Evolutionary conservation across 2,113 vertebrate species (phyloP), one percentile per base, ranked within the genome.

Genomic region (Morone saxatilis): DNA sequence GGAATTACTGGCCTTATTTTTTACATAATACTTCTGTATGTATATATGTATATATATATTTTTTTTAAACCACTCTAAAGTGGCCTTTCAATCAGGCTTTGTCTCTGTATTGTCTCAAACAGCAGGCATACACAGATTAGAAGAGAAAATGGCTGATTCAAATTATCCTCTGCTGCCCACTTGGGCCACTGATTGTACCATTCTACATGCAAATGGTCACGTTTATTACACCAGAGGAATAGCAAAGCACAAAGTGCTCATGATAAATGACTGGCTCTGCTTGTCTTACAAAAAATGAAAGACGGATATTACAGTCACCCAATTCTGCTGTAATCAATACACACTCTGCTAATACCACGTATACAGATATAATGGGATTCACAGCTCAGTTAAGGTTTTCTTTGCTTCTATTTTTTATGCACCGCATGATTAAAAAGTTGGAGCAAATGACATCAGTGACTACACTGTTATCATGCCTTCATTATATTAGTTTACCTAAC

Each of bases 181-280:
- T 80, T 86, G 83, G 83, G 80, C 84, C 86, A 84, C 74, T 93
- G 90, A 92, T 88, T 91, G 85, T 82, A 84, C 85, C 90, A 89
- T 84, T 74, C 45, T 81, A 76, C 82, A 88, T 94, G 87, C 83
- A 94, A 93, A 95, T 94, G 84, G 80, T 76, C 72, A 88, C 90
- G 78, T 89, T 83, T 88, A 87, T 92, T 88, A 87, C 78, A 91
- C 82, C 63, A 48, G 63, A 72, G 85, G 81, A 91, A 94, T 82
- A 80, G 89, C 70, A 90, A 88, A 88, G 82, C 85, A 88, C 72
- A 90, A 91, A 82, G 78, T 89, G 88, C 70, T 72, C 84, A 84
- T 91, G 86, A 93, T 91, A 87, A 90, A 86, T 88, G 69, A 74
- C 62, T 19, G 25, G 54, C 76, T 88, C 41, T 67, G 65, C 67